Evolutionary conservation across 2,113 vertebrate species (phyloP).

Genomic region (Microcebus murinus): DNA sequence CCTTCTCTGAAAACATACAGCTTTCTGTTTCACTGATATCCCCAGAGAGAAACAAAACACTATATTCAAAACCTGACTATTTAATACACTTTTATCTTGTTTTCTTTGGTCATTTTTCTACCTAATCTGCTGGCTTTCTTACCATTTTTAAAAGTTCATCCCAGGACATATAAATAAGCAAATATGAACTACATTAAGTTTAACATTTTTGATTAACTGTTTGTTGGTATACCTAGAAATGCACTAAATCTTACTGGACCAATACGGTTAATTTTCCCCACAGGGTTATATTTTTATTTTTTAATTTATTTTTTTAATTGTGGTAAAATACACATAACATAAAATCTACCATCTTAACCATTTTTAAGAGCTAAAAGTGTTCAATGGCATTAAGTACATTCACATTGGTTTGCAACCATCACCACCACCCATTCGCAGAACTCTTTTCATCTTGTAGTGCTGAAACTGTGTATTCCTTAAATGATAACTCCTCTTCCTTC

Average conservation of each 20-base stretch:
- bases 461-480: not conserved
- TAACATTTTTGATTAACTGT: not conserved
- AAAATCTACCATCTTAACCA: not conserved
- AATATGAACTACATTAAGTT: not conserved
- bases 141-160: not conserved
- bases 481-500: not conserved
- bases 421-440: not conserved
- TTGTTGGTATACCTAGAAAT: not conserved
- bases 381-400: not conserved
- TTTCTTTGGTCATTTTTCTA: not conserved
- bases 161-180: not conserved
- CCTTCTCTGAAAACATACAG: not conserved
- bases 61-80: not conserved
- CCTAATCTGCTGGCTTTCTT: not conserved
- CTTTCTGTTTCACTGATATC: not conserved
- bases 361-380: not conserved
- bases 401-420: not conserved
- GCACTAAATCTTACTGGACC: not conserved
- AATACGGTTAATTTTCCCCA: not conserved
- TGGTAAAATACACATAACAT: not conserved
- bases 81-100: not conserved
- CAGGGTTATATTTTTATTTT: not conserved
- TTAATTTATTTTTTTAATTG: not conserved
- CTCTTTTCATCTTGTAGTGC: not conserved
- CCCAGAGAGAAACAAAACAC: not conserved